These are phyloP conservation scores for Acanthopagrus latus DNA, from an alignment of 2,797 vertebrate genomes.

Conservation along the genomic window DNA sequence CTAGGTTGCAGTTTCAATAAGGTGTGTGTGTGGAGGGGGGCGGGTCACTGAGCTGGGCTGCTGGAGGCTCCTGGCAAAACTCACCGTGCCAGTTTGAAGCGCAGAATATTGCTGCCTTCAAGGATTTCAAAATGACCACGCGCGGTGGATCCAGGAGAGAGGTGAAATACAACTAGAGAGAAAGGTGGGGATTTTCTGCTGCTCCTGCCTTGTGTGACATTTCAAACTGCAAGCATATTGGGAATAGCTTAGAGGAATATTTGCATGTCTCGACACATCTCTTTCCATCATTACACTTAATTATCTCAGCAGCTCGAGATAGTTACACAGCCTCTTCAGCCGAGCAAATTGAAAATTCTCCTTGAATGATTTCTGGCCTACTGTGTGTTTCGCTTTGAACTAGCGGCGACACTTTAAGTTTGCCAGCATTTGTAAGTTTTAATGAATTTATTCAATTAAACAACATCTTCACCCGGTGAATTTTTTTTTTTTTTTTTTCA, in stretches of 20 bases:
- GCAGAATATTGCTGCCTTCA: constrained; percentile 18
- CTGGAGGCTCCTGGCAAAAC: constrained; percentile 9
- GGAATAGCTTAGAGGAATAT: constrained; percentile 5
- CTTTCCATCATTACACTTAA: constrained; percentile 31
- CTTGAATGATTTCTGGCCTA: constrained; percentile 1
- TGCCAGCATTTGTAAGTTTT: neutral
- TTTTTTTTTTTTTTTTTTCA: neutral
- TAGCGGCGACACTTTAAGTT: neutral
- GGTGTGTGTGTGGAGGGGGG: no score
- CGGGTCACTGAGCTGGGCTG: constrained; percentile 11
- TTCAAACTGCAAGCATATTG: neutral
- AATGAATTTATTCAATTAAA: neutral
- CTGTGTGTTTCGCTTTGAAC: constrained; percentile 15
- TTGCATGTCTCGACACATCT: constrained; percentile 20
- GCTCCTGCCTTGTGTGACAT: constrained; percentile 4
- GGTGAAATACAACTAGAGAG: neutral
- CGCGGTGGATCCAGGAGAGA: constrained; percentile 1
- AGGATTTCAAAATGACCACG: neutral
- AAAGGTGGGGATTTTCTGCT: neutral
- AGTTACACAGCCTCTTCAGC: constrained; percentile 2
- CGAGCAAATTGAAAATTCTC: constrained; percentile 12
- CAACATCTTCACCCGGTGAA: neutral
- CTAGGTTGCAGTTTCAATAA: constrained; percentile 50
- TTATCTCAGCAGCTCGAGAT: constrained; percentile 9
- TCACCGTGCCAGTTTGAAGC: constrained; percentile 1